These are phyloP conservation scores for Gallinago paraguaiae DNA, from an alignment of 2,113 vertebrate species.

Conservation along the genomic window DNA sequence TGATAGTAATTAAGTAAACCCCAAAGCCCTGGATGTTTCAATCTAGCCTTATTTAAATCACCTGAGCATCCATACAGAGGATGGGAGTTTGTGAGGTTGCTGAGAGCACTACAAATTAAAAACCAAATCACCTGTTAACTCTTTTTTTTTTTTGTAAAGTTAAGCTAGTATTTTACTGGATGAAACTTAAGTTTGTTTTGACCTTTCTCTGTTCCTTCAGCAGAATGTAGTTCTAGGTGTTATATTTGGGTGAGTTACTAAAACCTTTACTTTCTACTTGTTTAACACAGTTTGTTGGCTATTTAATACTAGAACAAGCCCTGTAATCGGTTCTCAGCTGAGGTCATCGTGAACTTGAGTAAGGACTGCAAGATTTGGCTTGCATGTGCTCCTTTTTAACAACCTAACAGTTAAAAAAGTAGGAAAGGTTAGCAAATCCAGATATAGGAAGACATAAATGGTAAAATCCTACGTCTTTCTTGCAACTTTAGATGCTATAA, in stretches of 20 bases:
- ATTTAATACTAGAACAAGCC: neutral
- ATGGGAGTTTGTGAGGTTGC: neutral
- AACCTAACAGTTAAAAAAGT: neutral
- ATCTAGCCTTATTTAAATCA: neutral
- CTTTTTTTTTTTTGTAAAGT: neutral
- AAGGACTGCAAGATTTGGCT: neutral
- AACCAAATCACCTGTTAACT: accelerated
- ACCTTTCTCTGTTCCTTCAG: neutral
- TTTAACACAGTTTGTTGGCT: neutral
- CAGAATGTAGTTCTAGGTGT: neutral
- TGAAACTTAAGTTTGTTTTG: neutral
- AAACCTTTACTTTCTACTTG: neutral
- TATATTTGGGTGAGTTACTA: neutral
- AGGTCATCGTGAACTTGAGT: neutral
- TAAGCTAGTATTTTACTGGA: neutral
- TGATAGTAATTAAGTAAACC: neutral
- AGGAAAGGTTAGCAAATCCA: neutral
- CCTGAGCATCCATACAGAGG: neutral
- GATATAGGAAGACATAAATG: neutral
- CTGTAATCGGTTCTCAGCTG: neutral
- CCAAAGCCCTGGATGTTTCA: neutral
- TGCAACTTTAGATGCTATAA: neutral
- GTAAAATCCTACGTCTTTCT: neutral
- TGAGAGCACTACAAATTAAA: neutral
- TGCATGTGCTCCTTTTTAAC: neutral